Evolutionary conservation across 2,113 vertebrate species (phyloP), one percentile per base, ranked within the genome.

Genomic region (Engystomops pustulosus): DNA sequence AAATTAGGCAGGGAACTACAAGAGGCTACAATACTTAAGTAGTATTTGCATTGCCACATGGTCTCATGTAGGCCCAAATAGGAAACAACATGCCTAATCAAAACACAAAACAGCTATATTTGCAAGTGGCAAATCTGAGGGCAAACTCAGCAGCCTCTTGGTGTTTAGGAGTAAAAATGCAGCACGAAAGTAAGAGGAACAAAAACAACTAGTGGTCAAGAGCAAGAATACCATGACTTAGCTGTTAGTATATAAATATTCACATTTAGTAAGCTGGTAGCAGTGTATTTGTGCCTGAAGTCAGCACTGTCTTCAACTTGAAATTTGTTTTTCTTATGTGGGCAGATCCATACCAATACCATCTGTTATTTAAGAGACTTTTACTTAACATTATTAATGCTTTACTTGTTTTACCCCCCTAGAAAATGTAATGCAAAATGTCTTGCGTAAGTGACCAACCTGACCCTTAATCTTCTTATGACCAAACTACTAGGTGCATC

Each of bases 341-440:
- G 36, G 34, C 25, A 76, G 9, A 51, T 62, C 71, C 81, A 76
- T 83, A 75, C 70, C 36, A 51, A 83, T 49, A 49, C 81, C 71
- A 83, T 83, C 81, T 83, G 81, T 67, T 83, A 75, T 75, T 76
- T 76, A 75, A 83, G 65, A 83, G 38, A 76, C 71, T 76, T 83
- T 83, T 75, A 76, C 44, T 51, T 76, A 38, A 75, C 38, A 67
- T 83, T 75, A 83, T 75, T 34, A 76, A 65, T 8, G 81, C 51
- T 83, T 83, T 76, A 45, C 72, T 83, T 74, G 20, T 20, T 72
- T 65, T 65, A 67, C 41, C 65, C 81, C 27, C 23, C 51, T 20
- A 25, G 36, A 65, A 75, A 45, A 30, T 75, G 70, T 25, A 71
- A 71, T 12, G 12, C 23, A 47, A 51, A 83, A 76, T 65, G 62